Percentiles rank a stretch among this genome's conserved stretches.
Evolutionary conservation across 2,797 vertebrate genomes (phyloP).

Genomic region (Urosaurus nigricauda): DNA sequence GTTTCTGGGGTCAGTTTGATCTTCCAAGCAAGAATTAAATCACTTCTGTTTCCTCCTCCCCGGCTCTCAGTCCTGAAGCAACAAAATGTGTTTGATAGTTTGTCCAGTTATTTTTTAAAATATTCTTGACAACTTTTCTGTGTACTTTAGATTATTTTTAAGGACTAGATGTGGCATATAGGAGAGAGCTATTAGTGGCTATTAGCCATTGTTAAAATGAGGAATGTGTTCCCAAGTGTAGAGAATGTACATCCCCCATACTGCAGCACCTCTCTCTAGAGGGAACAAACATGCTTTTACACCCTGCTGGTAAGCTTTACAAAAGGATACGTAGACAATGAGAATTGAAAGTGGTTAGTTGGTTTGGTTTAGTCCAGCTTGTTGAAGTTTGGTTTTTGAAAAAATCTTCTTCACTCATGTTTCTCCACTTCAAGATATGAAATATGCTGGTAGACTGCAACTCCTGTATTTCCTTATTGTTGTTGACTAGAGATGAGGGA

Average conservation of each 20-base stretch:
- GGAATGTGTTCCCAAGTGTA: background rate
- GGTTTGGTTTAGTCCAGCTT: too few relatives aligned
- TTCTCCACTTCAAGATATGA: background rate
- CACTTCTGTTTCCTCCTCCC: background rate
- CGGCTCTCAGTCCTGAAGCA: background rate
- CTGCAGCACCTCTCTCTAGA: background rate
- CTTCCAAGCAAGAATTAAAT: conserved; percentile 36
- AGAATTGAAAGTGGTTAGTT: background rate
- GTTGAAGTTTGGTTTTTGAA: background rate
- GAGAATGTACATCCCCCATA: background rate
- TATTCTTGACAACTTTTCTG: conserved; percentile 23
- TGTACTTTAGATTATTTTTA: too few relatives aligned
- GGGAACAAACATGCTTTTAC: background rate
- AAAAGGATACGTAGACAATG: background rate
- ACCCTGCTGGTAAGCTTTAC: background rate
- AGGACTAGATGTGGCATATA: background rate
- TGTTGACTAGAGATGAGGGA: too few relatives aligned
- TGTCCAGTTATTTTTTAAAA: background rate
- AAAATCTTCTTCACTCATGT: background rate
- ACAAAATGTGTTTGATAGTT: conserved; percentile 24
- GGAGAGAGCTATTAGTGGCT: background rate
- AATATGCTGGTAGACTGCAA: too few relatives aligned
- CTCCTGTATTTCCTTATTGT: too few relatives aligned
- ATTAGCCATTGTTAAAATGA: background rate
- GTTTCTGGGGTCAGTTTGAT: conserved; percentile 34